phyloP scores from a whole-genome alignment of 2,797 vertebrate genomes.

The Coranthus polyacanthus region DNA sequence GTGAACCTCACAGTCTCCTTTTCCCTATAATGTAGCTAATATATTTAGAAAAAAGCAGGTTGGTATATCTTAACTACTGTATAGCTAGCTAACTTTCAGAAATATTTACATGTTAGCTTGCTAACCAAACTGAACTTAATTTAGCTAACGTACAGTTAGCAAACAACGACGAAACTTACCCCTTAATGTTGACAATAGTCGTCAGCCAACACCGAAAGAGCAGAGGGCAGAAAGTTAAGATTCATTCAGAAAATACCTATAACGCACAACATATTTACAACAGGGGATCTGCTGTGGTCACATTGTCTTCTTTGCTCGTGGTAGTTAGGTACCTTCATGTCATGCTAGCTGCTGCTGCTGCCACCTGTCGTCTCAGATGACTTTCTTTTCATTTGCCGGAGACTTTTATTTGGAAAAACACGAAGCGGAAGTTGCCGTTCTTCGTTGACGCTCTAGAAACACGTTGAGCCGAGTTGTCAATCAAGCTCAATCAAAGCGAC shows the following conservation, averaged over 20 bases:
- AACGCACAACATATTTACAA: no score
- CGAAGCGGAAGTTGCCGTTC: constrained; percentile 56
- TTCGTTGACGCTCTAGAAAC: constrained; percentile 33
- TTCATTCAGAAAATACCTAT: no score
- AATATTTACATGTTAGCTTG: constrained; percentile 40
- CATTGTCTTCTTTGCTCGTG: constrained; percentile 23
- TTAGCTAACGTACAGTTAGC: background rate
- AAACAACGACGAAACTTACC: constrained; percentile 41
- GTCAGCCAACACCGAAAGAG: background rate
- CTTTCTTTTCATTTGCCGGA: background rate
- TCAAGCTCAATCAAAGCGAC: constrained; percentile 9
- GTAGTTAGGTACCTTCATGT: background rate
- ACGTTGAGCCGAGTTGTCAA: constrained; percentile 65
- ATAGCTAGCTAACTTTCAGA: background rate
- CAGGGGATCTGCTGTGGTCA: background rate
- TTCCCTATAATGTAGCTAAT: no score
- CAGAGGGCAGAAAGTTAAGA: background rate
- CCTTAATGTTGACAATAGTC: background rate
- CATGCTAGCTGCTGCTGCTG: constrained; percentile 1
- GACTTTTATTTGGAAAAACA: constrained; percentile 74
- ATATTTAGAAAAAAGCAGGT: background rate
- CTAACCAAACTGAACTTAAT: background rate
- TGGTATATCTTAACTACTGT: background rate
- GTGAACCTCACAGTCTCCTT: no score
- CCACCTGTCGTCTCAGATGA: constrained; percentile 24